Evolutionary conservation across 2,797 vertebrate species (phyloP).

Genomic region (Graptemys geographica): DNA sequence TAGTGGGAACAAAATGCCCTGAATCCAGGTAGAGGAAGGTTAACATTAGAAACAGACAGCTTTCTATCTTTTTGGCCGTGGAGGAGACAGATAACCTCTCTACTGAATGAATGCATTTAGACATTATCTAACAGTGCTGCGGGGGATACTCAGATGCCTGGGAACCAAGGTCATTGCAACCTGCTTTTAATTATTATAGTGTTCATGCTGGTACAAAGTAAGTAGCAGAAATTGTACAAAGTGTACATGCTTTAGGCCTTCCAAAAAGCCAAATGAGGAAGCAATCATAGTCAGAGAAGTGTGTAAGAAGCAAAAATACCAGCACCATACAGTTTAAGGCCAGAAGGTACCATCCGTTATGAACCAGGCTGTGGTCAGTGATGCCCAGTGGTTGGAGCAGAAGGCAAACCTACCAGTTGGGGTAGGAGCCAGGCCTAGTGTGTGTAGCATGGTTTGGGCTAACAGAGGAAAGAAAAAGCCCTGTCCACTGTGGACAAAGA

Average conservation of each 20-base stretch:
- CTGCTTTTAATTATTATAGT: neutral
- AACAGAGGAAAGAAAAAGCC: too few species aligned
- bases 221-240: neutral
- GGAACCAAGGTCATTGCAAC: slow-evolving; percentile 49
- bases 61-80: neutral
- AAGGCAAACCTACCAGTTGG: neutral
- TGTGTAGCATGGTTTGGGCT: too few species aligned
- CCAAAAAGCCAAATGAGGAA: neutral
- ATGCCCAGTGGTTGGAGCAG: neutral
- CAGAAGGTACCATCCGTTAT: neutral
- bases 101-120: slow-evolving; percentile 32
- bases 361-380: too few species aligned
- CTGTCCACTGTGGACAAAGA: too few species aligned
- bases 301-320: neutral
- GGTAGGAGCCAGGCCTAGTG: neutral
- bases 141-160: slow-evolving; percentile 16
- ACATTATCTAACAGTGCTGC: slow-evolving; percentile 33
- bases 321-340: neutral
- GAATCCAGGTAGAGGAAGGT: slow-evolving; percentile 35
- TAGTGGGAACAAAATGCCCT: neutral
- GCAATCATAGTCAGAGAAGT: neutral
- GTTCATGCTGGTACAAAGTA: neutral
- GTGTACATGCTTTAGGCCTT: neutral
- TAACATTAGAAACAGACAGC: slow-evolving; percentile 4
- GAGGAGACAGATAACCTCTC: neutral